Evolutionary conservation across 2,888 invertebrate species (phyloP), one percentile per base, ranked within the genome.

Genomic region (Hedya salicella): DNA sequence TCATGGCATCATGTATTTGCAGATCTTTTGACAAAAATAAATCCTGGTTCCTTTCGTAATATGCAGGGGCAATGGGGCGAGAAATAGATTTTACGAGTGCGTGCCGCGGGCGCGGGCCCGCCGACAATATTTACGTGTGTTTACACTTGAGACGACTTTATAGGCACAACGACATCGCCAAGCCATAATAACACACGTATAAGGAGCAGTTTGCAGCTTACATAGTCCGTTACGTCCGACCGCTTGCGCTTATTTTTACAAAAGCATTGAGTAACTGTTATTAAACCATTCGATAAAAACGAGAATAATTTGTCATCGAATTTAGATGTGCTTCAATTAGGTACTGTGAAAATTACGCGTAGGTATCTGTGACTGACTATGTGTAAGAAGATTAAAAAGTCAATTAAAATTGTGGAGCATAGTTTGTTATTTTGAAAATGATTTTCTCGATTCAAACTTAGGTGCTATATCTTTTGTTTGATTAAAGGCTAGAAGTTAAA

Each of bases 41-140:
- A 54, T 49, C 49, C 16, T 9, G 49, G 66, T 66, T 60, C 48
- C 65, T 60, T 53, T 60, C 60, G 60, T 61, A 66, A 54, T 66
- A 66, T 42, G 39, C 61, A 75, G 81, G 82, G 78, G 84, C 86
- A 85, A 84, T 81, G 83, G 82, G 76, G 83, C 86, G 81, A 83
- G 88, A 91, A 91, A 91, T 91, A 91, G 90, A 91, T 90, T 91
- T 91, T 88, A 91, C 88, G 91, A 89, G 86, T 83, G 87, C 84
- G 82, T 87, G 87, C 81, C 87, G 83, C 81, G 85, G 57, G 50
- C 87, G 83, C 81, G 85, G 59, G 52, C 59, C 60, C 40, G 48
- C 49, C 65, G 60, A 54, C 85, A 87, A 87, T 90, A 89, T 91
- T 91, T 88, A 89, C 91, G 87, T 86, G 78, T 91, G 91, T 91